Conservation (phyloP, 1,140 invertebrate species). For the Leguminivora glycinivorella region DNA sequence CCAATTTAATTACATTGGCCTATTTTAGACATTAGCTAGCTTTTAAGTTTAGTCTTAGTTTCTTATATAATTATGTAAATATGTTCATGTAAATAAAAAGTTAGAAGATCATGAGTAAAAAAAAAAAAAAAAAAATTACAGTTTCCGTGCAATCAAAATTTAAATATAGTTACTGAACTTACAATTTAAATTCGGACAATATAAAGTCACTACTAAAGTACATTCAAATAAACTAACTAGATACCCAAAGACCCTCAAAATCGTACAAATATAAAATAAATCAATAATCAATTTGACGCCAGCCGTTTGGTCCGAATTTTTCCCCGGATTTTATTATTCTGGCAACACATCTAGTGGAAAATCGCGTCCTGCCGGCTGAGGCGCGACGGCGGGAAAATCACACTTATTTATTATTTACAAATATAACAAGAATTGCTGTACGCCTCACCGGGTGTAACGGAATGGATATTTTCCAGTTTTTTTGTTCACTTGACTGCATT, state of each 20-base stretch:
- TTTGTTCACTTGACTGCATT: constrained; percentile 23
- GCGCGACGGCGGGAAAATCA: constrained; percentile 42
- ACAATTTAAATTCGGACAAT: too few relatives aligned
- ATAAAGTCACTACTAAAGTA: background rate
- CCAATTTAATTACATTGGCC: too few relatives aligned
- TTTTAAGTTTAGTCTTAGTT: too few relatives aligned
- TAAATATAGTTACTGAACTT: too few relatives aligned
- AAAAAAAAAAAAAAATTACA: too few relatives aligned
- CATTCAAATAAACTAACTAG: constrained; percentile 1
- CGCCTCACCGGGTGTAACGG: background rate
- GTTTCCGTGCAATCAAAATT: too few relatives aligned
- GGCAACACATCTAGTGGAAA: constrained; percentile 66
- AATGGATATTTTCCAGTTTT: constrained; percentile 28
- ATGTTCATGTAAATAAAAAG: too few relatives aligned
- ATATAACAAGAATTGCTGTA: constrained; percentile 29
- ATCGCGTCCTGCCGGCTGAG: constrained; percentile 47
- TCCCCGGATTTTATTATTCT: constrained; percentile 62
- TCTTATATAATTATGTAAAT: too few relatives aligned
- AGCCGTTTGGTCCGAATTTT: constrained; percentile 60
- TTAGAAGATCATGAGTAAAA: too few relatives aligned
- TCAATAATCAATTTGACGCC: constrained; percentile 77
- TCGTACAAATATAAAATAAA: constrained; percentile 56
- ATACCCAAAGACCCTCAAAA: constrained; percentile 43
- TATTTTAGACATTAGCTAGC: too few relatives aligned
- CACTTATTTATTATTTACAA: constrained; percentile 45